phyloP scores from a whole-genome alignment of 1,140 invertebrate species.

The Camponotus vicinus region DNA sequence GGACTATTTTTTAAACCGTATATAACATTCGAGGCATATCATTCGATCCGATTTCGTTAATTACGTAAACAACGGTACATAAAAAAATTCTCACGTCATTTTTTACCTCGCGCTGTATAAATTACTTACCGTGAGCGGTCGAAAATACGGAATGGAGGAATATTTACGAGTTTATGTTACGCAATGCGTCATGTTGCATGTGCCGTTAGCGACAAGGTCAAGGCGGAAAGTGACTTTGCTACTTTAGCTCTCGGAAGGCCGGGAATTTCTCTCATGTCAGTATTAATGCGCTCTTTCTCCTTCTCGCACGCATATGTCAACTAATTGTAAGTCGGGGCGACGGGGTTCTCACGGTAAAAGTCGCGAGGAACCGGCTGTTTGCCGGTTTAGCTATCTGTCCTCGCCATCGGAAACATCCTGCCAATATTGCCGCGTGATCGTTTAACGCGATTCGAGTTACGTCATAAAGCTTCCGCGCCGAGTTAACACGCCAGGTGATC shows the following conservation, averaged over 20 bases:
- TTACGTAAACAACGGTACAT: not conserved
- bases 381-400: slow-evolving; percentile 47
- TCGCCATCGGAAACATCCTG: slow-evolving; percentile 79
- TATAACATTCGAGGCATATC: slow-evolving; percentile 44
- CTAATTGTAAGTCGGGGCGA: not conserved
- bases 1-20: slow-evolving; percentile 4
- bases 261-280: slow-evolving; percentile 21
- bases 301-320: slow-evolving; percentile 9
- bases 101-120: no score
- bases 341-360: slow-evolving; percentile 72
- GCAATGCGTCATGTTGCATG: slow-evolving; percentile 20
- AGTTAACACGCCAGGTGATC: slow-evolving; percentile 23
- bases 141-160: not conserved
- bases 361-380: slow-evolving; percentile 65
- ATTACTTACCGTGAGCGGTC: not conserved
- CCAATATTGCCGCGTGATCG: not conserved
- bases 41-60: slow-evolving; percentile 23
- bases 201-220: slow-evolving; percentile 54
- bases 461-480: slow-evolving; percentile 26
- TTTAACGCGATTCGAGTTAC: slow-evolving; percentile 25
- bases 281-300: slow-evolving; percentile 57
- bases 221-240: slow-evolving; percentile 54
- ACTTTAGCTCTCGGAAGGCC: slow-evolving; percentile 18
- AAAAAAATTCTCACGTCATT: no score
- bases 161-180: not conserved